These are phyloP conservation scores for Brachyhypopomus occidentalis DNA, from an alignment of 2,113 vertebrate genomes.

Conservation along the genomic window DNA sequence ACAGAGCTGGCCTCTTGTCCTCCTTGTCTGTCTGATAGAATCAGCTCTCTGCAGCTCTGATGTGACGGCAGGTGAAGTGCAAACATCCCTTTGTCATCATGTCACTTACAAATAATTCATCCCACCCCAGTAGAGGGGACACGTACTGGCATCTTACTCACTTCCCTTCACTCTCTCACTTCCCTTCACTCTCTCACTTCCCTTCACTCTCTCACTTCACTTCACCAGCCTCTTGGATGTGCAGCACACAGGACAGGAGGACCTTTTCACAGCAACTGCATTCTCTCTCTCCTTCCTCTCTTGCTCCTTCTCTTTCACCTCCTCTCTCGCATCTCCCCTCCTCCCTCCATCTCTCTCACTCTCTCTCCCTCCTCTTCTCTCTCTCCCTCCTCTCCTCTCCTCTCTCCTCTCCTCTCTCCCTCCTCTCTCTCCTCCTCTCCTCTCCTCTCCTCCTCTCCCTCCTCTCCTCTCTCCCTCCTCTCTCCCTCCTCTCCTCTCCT, in stretches of 20 bases:
- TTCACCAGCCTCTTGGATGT: slow-evolving; percentile 65
- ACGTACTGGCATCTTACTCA: slow-evolving; percentile 72
- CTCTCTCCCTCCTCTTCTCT: slow-evolving; percentile 31
- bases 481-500: no score
- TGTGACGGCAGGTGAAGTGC: slow-evolving; percentile 64
- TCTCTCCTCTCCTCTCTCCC: slow-evolving; percentile 20
- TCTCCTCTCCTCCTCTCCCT: background rate
- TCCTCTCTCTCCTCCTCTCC: background rate
- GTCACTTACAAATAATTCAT: slow-evolving; percentile 82
- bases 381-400: background rate
- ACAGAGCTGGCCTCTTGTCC: background rate
- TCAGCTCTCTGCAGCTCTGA: slow-evolving; percentile 58
- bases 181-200: no score
- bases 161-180: no score
- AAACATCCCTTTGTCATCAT: slow-evolving; percentile 76
- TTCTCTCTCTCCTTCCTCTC: background rate
- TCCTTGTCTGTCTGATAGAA: slow-evolving; percentile 37
- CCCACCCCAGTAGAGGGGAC: slow-evolving; percentile 67
- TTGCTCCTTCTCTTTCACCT: slow-evolving; percentile 31
- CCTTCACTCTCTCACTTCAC: slow-evolving; percentile 58
- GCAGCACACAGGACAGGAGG: slow-evolving; percentile 59
- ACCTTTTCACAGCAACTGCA: slow-evolving; percentile 45
- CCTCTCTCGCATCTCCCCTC: background rate
- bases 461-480: background rate
- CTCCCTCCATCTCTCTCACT: slow-evolving; percentile 9